These are phyloP conservation scores for Andinoacara biseriatus DNA, from an alignment of 2,113 vertebrate species.

Conservation along the genomic window DNA sequence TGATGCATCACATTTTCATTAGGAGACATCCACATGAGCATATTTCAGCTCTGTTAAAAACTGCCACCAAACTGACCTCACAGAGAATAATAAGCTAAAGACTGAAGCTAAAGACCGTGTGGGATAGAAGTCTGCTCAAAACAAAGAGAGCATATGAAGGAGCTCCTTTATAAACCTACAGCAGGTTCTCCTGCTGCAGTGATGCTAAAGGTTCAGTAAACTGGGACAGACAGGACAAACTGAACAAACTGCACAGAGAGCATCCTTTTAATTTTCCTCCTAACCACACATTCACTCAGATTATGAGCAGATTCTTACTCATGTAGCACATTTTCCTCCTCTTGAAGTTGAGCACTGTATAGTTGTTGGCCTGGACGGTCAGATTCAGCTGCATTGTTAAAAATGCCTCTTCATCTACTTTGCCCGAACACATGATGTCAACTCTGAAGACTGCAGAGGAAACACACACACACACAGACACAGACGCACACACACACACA, in stretches of 20 bases:
- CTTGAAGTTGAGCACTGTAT: constrained; percentile 99
- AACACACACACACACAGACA: background rate
- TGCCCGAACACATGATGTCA: constrained; percentile 93
- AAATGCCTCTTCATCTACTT: constrained; percentile 91
- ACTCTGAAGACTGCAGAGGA: constrained; percentile 89
- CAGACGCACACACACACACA: background rate
- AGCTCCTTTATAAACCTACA: too few species aligned
- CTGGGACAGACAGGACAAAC: too few species aligned
- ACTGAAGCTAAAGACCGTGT: too few species aligned
- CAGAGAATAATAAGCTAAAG: too few species aligned
- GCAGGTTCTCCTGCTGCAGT: too few species aligned
- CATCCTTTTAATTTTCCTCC: background rate
- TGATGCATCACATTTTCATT: background rate
- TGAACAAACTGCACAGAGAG: too few species aligned
- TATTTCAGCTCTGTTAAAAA: too few species aligned
- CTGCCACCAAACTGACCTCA: too few species aligned
- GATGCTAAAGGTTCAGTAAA: too few species aligned
- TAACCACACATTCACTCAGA: constrained; percentile 16
- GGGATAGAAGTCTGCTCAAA: too few species aligned
- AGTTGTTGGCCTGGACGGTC: constrained; percentile 92
- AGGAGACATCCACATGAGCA: background rate
- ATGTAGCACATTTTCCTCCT: constrained; percentile 99
- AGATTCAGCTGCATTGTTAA: constrained; percentile 96
- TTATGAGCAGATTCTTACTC: constrained; percentile 80
- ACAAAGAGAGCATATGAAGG: too few species aligned